These are phyloP conservation scores for Globicephala melas DNA, from an alignment of 2,113 vertebrate species.

Conservation along the genomic window DNA sequence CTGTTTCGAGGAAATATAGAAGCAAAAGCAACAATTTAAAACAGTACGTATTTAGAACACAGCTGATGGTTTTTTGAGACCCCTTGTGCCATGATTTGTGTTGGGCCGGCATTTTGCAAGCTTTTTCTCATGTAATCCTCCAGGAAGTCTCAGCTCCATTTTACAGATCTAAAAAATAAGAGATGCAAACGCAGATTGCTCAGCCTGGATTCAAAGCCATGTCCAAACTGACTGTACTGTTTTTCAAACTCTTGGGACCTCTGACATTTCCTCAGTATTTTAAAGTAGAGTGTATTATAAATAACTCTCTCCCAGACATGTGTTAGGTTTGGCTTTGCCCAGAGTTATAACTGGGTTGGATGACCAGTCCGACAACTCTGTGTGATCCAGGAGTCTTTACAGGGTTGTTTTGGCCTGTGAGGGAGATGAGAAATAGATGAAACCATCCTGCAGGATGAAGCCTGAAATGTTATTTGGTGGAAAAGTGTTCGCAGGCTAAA, in stretches of 20 bases:
- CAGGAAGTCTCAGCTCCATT: neutral
- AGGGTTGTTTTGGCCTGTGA: neutral
- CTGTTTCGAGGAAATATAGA: neutral
- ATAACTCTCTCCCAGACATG: neutral
- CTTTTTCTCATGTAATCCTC: neutral
- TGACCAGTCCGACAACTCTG: neutral
- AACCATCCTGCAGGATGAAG: neutral
- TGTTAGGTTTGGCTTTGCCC: constrained; percentile 32
- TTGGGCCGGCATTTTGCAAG: neutral
- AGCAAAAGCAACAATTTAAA: neutral
- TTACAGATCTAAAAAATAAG: neutral
- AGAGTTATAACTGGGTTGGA: neutral
- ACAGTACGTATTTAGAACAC: neutral
- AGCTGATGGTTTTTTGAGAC: neutral
- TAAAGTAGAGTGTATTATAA: constrained; percentile 7
- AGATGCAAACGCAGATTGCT: neutral
- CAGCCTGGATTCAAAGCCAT: neutral
- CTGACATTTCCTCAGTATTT: constrained; percentile 23
- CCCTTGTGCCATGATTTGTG: neutral
- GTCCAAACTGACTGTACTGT: neutral
- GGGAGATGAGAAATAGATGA: neutral
- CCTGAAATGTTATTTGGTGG: constrained; percentile 42
- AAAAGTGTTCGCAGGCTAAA: constrained; percentile 46
- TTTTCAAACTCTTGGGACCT: neutral
- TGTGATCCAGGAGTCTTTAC: constrained; percentile 26